Base-by-base conservation (phyloP, 1,140 invertebrate species). In the Drosophila ogumai region DNA sequence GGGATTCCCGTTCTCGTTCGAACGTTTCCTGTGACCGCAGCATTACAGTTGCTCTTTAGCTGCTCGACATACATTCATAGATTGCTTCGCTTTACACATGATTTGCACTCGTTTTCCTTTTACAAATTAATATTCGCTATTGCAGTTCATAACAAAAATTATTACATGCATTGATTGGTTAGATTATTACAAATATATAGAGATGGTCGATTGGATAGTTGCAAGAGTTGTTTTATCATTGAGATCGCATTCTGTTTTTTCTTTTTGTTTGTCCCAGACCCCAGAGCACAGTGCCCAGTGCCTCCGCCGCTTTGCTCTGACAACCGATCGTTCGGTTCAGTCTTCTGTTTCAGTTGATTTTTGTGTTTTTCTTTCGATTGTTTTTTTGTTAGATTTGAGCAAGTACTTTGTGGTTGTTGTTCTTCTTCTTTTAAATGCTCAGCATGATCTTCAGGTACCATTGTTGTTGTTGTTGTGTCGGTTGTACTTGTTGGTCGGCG, bases 371-470 rank as follows among this genome's bases (percentile, higher is more conserved):
- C 47, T 65, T 58, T 75, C 50, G 72, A 66, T 55, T 55, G 52
- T 55, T 55, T 22, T 22, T 76, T 76, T 77, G 77, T 73, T 81
- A 87, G 68, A 68, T 82, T 87, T 87, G 85, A 87, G 82, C 82
- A 87, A 88, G 64, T 71, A 75, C 56, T 41, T 81, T 63, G 73
- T 56, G 78, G 72, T 82, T 75, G 32, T 50, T 60, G 17, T 40
- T n/a, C 2, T 15, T 0, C 17, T 47, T 47, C 63, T 85, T 85
- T 36, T 84, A 87, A 87, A 88, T 88, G 84, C 84, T 88, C 85
- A 81, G 71, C 75, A 60, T 84, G 80, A 80, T 87, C 80, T 87
- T 87, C 85, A 88, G 84, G 84, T 90, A 90, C 85, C 85, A 64
- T 87, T 75, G 68, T 84, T 81, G 61, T 68, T 79, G 74, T 66